Conservation (phyloP, 2,888 invertebrate genomes). For the Chalcis sispes region DNA sequence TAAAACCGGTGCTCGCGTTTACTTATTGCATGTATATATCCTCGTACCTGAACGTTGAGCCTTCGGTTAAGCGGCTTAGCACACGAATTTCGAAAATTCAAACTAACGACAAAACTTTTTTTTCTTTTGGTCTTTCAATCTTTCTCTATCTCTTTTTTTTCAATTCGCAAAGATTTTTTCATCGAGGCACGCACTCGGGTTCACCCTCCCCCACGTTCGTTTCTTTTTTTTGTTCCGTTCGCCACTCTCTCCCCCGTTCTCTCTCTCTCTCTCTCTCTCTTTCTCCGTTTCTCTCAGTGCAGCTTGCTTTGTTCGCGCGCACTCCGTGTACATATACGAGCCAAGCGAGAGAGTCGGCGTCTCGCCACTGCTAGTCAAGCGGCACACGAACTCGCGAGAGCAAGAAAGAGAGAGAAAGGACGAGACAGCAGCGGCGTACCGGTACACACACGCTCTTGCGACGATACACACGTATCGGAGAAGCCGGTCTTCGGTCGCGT, state of each 20-base stretch:
- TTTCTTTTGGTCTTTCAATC: too few relatives aligned
- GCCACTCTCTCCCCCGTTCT: slow-evolving; percentile 22
- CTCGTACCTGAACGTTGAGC: not conserved
- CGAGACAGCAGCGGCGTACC: too few relatives aligned
- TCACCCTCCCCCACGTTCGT: slow-evolving; percentile 10
- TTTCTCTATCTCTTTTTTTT: not conserved
- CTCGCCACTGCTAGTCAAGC: too few relatives aligned
- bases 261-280: slow-evolving; percentile 34
- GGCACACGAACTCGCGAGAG: too few relatives aligned
- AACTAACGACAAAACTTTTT: not conserved
- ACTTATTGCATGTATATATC: not conserved
- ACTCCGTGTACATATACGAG: not conserved
- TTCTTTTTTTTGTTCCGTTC: slow-evolving; percentile 18
- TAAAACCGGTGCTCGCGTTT: slow-evolving; percentile 26
- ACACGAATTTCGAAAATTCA: not conserved
- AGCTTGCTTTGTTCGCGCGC: slow-evolving; percentile 36
- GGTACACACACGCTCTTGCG: too few relatives aligned
- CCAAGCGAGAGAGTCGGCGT: too few relatives aligned
- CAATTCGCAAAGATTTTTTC: too few relatives aligned
- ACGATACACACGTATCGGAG: slow-evolving; percentile 32
- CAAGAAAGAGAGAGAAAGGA: too few relatives aligned
- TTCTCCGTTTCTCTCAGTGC: not conserved
- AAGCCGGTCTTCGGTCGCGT: too few relatives aligned
- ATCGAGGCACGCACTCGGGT: not conserved
- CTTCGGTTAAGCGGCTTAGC: not conserved